These are phyloP conservation scores for Phaethon lepturus DNA, from an alignment of 2,113 vertebrate species.

Conservation along the genomic window DNA sequence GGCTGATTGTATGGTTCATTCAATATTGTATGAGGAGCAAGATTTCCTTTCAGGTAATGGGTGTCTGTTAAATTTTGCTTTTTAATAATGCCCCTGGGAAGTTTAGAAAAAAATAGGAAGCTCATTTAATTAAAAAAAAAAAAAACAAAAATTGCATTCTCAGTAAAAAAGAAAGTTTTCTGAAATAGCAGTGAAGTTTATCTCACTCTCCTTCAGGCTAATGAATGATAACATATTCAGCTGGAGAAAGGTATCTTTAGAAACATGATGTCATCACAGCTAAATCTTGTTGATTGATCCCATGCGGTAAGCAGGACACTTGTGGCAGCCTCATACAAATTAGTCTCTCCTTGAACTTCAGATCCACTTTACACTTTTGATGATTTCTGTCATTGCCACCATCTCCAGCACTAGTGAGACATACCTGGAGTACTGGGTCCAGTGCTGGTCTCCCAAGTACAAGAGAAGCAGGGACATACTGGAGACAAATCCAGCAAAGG, in stretches of 20 bases:
- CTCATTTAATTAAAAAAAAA: background rate
- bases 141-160: background rate
- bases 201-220: background rate
- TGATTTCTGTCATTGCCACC: background rate
- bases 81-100: background rate
- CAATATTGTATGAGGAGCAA: background rate
- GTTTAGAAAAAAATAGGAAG: background rate
- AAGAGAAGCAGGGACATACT: background rate
- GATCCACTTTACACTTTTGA: background rate
- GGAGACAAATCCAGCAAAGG: background rate
- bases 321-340: background rate
- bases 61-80: background rate
- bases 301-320: background rate
- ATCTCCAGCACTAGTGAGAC: background rate
- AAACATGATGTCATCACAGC: constrained; percentile 1
- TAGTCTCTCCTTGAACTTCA: background rate
- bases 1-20: background rate
- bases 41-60: background rate
- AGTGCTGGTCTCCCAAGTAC: background rate
- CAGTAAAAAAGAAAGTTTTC: background rate
- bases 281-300: background rate
- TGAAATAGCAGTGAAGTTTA: background rate
- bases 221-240: background rate
- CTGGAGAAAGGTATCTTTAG: background rate
- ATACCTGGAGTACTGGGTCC: background rate